Evolutionary conservation across 2,888 invertebrate species (phyloP), one percentile per base, ranked within the genome.

Genomic region (Drosophila colorata): DNA sequence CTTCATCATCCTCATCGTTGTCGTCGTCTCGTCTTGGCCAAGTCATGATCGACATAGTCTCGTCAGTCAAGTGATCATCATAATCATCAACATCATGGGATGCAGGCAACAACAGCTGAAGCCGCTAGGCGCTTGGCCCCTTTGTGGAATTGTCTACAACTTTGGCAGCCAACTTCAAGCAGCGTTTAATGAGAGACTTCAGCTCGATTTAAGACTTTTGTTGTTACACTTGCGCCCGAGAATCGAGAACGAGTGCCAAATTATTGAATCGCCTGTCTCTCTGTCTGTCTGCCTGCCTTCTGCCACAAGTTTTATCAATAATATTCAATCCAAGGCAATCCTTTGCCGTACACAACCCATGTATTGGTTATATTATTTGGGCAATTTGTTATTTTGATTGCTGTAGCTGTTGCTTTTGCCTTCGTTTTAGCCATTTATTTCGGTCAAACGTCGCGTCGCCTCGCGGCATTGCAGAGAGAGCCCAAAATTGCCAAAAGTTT

Each of bases 301-400:
- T 64, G 82, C 63, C 74, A 82, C 71, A 88, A 90, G 88, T 88
- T 88, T 88, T 88, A 90, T 88, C 88, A 88, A 88, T 88, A 88
- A 83, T 80, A 83, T 80, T 74, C 80, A 82, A 85, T 79, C 66
- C 75, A 82, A 76, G 80, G 69, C 76, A 74, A 69, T 69, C 69
- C 74, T 71, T 80, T 43, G 35, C 18, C 41, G 48, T 33, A 53
- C 64, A 52, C 58, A 60, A 28, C 37, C 48, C 60, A 44, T 69
- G 40, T 51, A 60, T 65, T 56, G 57, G 33, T 43, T 66, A 40
- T 64, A 41, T 58, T 59, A 43, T 65, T 59, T 56, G 35, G 65
- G 61, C 46, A 80, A 69, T 77, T 73, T 56, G 57, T 74, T 71
- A 41, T 71, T 52, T 46, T 64, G 57, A 61, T 69, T 46, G 41